These are phyloP conservation scores for Volucella inflata DNA, from an alignment of 2,888 invertebrate species.

Conservation along the genomic window DNA sequence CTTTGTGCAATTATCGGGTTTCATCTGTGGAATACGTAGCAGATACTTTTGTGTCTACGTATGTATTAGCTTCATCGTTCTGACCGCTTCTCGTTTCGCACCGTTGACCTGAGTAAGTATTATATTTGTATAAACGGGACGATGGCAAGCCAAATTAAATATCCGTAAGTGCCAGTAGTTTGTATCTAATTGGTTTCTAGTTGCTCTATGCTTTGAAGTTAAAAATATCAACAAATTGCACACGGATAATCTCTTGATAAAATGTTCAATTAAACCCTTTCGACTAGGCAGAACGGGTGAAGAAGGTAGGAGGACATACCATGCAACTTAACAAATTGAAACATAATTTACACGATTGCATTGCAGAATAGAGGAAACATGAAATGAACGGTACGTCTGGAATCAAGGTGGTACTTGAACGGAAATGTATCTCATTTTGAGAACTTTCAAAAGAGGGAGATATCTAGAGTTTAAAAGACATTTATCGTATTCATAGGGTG, in stretches of 20 bases:
- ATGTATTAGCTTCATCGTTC: conserved; percentile 8
- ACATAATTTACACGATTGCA: conserved; percentile 17
- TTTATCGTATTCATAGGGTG: too few relatives aligned
- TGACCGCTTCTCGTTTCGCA: neutral
- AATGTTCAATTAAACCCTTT: conserved; percentile 65
- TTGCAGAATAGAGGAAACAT: neutral
- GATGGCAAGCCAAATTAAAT: conserved; percentile 23
- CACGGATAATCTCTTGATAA: conserved; percentile 63
- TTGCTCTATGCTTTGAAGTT: conserved; percentile 31
- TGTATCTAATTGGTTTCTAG: conserved; percentile 54
- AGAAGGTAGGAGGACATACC: neutral
- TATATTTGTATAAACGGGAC: too few relatives aligned
- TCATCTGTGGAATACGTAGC: conserved; percentile 41
- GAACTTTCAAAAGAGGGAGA: too few relatives aligned
- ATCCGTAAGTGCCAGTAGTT: conserved; percentile 22
- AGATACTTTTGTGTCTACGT: too few relatives aligned
- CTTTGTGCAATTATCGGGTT: conserved; percentile 67
- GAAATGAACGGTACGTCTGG: too few relatives aligned
- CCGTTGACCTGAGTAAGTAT: neutral
- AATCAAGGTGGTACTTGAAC: too few relatives aligned
- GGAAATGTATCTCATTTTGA: too few relatives aligned
- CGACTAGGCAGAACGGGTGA: neutral
- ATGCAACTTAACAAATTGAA: conserved; percentile 29
- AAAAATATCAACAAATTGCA: conserved; percentile 64
- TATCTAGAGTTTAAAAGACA: too few relatives aligned